Evolutionary conservation across 2,113 vertebrate genomes (phyloP).

Genomic region (Prolemur simus): DNA sequence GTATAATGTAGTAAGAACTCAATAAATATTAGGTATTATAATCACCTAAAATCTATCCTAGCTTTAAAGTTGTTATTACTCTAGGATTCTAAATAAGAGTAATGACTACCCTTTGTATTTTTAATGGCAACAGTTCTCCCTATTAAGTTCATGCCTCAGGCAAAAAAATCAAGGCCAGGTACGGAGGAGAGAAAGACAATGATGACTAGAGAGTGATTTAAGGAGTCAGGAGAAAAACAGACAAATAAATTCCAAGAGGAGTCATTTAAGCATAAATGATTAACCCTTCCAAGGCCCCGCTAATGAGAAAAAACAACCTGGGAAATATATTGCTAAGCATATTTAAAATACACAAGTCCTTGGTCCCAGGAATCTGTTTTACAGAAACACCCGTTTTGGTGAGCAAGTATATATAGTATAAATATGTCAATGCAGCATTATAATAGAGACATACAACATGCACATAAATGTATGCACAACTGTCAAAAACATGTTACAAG

Average conservation of each 20-base stretch:
- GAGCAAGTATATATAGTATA: not conserved
- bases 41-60: not conserved
- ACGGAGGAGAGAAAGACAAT: not conserved
- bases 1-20: not conserved
- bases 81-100: not conserved
- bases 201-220: not conserved
- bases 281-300: not conserved
- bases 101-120: not conserved
- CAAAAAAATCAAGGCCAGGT: not conserved
- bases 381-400: not conserved
- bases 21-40: not conserved
- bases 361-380: not conserved
- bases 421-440: not conserved
- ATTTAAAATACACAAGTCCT: not conserved
- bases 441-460: accelerated
- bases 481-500: not conserved
- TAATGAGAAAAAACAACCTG: not conserved
- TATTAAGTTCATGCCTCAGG: not conserved
- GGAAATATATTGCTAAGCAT: not conserved
- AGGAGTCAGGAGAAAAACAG: not conserved
- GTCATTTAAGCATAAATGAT: not conserved
- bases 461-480: accelerated
- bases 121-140: not conserved
- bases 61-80: not conserved
- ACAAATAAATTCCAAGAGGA: not conserved